A percentile compares a stretch with the other conserved stretches of the same genome.
Evolutionary conservation across 2,888 invertebrate species (phyloP).

Genomic region (Lasioglossum oenotherae): DNA sequence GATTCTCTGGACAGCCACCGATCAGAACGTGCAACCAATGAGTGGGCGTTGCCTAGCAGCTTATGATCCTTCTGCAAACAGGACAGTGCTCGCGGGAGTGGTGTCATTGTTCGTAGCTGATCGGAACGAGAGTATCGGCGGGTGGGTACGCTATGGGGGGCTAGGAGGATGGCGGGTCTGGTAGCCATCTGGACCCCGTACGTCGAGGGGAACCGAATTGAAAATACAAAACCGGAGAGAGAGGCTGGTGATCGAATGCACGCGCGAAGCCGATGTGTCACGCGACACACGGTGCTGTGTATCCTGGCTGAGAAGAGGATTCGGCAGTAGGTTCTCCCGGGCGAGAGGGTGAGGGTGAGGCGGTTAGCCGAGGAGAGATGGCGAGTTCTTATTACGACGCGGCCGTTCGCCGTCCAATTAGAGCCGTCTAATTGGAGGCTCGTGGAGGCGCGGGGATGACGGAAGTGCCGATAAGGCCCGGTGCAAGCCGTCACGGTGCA

Average conservation of each 20-base stretch:
- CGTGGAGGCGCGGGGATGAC: conserved; percentile 72
- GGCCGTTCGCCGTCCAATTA: conserved; percentile 73
- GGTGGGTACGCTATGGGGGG: neutral
- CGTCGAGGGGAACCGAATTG: neutral
- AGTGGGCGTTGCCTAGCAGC: no score
- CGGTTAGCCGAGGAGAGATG: conserved; percentile 40
- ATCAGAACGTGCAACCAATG: no score
- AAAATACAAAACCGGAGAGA: conserved; percentile 14
- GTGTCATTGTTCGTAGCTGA: neutral
- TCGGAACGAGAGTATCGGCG: neutral
- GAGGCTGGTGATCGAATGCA: conserved; percentile 27
- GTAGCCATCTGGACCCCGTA: neutral
- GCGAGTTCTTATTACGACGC: conserved; percentile 69
- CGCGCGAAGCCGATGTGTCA: conserved; percentile 53
- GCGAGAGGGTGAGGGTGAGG: neutral
- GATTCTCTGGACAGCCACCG: no score
- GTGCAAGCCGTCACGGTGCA: conserved; percentile 67
- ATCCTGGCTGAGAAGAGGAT: conserved; percentile 37
- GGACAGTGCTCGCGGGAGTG: no score
- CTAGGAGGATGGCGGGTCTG: neutral
- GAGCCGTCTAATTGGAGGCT: conserved; percentile 72
- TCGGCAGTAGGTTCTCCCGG: conserved; percentile 30
- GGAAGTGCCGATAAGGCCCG: conserved; percentile 73
- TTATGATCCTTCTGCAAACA: no score
- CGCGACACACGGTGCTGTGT: conserved; percentile 50